Conservation (phyloP, 1,140 invertebrate species). For the Ceratina australensis region DNA sequence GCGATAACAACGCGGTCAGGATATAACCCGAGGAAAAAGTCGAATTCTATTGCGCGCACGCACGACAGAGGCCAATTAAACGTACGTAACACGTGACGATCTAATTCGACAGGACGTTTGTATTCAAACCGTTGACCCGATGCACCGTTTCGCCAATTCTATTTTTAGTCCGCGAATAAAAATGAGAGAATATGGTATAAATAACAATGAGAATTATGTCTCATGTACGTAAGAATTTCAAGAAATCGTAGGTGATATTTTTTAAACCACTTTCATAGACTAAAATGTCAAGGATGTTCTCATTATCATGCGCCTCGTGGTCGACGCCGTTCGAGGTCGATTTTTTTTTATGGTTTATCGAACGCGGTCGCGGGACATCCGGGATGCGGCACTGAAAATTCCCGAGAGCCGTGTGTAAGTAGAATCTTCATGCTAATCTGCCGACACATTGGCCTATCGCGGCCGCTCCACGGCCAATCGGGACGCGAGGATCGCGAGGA, state of each 20-base stretch:
- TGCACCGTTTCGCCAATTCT: neutral
- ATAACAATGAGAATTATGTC: too few relatives aligned
- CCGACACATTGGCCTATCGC: constrained; percentile 44
- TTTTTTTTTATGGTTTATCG: neutral
- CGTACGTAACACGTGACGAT: constrained; percentile 57
- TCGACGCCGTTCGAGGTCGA: neutral
- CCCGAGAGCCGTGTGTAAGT: neutral
- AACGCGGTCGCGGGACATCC: constrained; percentile 33
- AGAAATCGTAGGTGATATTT: too few relatives aligned
- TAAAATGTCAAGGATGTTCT: too few relatives aligned
- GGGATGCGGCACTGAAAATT: constrained; percentile 31
- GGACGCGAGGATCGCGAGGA: constrained; percentile 37
- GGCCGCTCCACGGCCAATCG: constrained; percentile 32
- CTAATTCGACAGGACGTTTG: constrained; percentile 6
- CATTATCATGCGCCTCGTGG: neutral
- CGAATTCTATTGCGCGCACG: constrained; percentile 46
- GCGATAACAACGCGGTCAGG: constrained; percentile 39
- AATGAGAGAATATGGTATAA: too few relatives aligned
- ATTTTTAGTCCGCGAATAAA: neutral
- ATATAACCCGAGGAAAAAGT: neutral
- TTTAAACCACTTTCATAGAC: too few relatives aligned
- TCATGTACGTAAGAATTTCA: too few relatives aligned
- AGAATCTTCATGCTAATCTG: constrained; percentile 27
- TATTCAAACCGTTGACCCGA: neutral
- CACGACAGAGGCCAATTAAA: constrained; percentile 62